Percentiles rank a stretch among this genome's conserved stretches.
Conservation (phyloP, 2,113 vertebrate genomes). For the Myotis lucifugus region DNA sequence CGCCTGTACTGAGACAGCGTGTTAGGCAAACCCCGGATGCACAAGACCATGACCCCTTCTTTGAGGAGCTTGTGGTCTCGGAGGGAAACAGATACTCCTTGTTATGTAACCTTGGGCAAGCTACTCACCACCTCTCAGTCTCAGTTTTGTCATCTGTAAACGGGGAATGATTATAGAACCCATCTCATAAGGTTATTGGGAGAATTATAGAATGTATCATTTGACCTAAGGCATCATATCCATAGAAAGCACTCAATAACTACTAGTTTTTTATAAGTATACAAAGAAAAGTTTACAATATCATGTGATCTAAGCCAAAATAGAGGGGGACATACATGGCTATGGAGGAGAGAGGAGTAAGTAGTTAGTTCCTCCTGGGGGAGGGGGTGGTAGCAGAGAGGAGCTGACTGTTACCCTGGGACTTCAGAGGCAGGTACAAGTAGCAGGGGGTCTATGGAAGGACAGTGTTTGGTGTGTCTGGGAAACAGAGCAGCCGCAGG, state of each 20-base stretch:
- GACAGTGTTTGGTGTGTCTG: neutral
- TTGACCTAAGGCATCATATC: neutral
- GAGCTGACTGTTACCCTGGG: neutral
- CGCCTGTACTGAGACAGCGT: neutral
- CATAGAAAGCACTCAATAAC: neutral
- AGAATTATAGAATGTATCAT: neutral
- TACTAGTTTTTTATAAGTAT: neutral
- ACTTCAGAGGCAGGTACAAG: neutral
- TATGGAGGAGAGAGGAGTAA: neutral
- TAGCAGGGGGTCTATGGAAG: neutral
- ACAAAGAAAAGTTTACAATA: neutral
- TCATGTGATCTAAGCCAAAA: neutral
- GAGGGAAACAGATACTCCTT: neutral
- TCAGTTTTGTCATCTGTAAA: constrained; percentile 12
- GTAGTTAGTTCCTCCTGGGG: neutral
- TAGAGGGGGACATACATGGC: neutral
- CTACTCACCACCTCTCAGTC: neutral
- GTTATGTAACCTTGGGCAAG: neutral
- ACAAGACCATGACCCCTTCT: neutral
- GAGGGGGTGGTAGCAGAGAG: neutral
- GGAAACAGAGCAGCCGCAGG: neutral
- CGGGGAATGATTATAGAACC: neutral
- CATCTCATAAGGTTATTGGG: neutral
- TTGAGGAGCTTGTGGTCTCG: neutral
- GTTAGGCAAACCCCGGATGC: neutral